Evolutionary conservation across 2,113 vertebrate species (phyloP).

Genomic region (Orycteropus afer): DNA sequence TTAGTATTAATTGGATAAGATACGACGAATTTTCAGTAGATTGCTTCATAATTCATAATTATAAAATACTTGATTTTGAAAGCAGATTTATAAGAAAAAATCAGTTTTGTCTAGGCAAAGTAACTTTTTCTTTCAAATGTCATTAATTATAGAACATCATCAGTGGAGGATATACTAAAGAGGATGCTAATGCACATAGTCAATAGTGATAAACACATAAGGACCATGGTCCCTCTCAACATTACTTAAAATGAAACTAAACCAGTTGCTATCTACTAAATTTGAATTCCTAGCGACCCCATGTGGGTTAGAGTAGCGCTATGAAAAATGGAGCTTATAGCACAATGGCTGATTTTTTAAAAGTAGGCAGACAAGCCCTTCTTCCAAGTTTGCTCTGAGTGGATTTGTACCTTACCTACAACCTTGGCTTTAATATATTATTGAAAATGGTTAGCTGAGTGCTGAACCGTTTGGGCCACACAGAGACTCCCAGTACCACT

Average conservation of each 20-base stretch:
- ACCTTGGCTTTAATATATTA: too few relatives aligned
- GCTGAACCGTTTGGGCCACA: too few relatives aligned
- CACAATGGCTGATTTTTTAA: too few relatives aligned
- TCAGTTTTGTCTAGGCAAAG: background rate
- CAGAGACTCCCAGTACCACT: too few relatives aligned
- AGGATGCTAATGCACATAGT: background rate
- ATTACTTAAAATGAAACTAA: background rate
- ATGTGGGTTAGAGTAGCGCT: too few relatives aligned
- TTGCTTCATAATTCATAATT: background rate
- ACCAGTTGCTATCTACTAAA: too few relatives aligned
- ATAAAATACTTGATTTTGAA: background rate
- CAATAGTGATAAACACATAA: background rate
- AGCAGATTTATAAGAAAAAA: background rate
- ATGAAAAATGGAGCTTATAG: too few relatives aligned
- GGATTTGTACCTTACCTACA: too few relatives aligned
- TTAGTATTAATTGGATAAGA: background rate
- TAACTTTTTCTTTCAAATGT: background rate
- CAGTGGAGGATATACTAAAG: background rate
- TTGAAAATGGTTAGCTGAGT: too few relatives aligned
- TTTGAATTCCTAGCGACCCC: too few relatives aligned
- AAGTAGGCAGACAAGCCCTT: too few relatives aligned
- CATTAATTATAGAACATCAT: background rate
- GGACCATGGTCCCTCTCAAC: background rate
- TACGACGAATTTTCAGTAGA: background rate
- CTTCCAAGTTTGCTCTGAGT: too few relatives aligned